These are phyloP conservation scores for Lepidocyrtinus sp. DNA, from an alignment of 2,888 invertebrate genomes.

Conservation along the genomic window DNA sequence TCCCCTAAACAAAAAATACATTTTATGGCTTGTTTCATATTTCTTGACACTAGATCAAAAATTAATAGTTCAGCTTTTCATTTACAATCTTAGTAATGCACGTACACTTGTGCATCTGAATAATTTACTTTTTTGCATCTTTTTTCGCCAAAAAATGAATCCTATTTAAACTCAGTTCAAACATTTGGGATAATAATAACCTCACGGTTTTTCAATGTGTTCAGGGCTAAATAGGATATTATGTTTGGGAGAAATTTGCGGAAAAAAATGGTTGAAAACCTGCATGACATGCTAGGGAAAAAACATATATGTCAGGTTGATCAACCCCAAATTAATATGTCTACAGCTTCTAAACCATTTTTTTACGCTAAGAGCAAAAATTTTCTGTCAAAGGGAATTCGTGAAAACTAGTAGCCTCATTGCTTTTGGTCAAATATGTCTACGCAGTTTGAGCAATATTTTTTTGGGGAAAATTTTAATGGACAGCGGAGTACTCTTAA, in stretches of 20 bases:
- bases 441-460: neutral
- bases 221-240: neutral
- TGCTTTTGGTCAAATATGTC: constrained; percentile 40
- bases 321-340: constrained; percentile 63
- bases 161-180: neutral
- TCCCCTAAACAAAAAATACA: neutral
- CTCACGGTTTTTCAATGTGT: constrained; percentile 15
- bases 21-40: constrained; percentile 30
- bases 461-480: constrained; percentile 15
- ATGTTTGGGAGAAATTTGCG: constrained; percentile 17
- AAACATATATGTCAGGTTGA: constrained; percentile 46
- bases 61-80: constrained; percentile 21
- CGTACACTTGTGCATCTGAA: too few species aligned
- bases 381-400: constrained; percentile 47
- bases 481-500: neutral
- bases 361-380: constrained; percentile 49
- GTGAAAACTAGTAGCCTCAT: constrained; percentile 59
- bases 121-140: neutral
- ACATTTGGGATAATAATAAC: constrained; percentile 38
- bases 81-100: neutral
- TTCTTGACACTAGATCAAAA: constrained; percentile 54
- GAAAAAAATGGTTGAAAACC: constrained; percentile 56
- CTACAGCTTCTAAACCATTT: constrained; percentile 51
- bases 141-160: neutral
- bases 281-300: constrained; percentile 57